Base-by-base conservation (phyloP, 2,888 invertebrate species). In the Rhamnusium bicolor region DNA sequence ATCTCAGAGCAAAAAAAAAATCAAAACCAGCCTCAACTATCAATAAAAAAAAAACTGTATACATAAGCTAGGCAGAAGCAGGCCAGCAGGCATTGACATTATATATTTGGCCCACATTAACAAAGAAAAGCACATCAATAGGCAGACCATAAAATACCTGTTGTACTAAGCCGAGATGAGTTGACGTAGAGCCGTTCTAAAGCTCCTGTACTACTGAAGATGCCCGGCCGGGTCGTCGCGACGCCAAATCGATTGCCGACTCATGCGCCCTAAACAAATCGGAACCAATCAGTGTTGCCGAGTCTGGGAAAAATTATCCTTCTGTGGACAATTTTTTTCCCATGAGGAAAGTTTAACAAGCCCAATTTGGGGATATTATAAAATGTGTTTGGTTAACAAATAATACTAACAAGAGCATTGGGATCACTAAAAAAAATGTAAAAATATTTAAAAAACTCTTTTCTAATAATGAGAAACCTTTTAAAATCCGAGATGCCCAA, bases 171-270 rank as follows among this genome's bases (percentile, higher is more conserved):
- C 90, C 89, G 12, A 90, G 66, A 56, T 32, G 60, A 24, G 40
- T 40, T 58, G 24, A 69, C 69, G 67, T 67, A 29, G 67, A 67
- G 67, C 67, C 56, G 46, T 67, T 67, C 67, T 40, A 89, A 0
- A 85, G 90, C 80, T 86, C 89, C 8, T 88, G 88, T 6, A 89
- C 89, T 0, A 89, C 89, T 86, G 90, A 90, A 76, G 77, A 78
- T 75, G 70, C 81, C 79, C 71, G 89, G 90, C 84, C 89, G 90
- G 6, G 90, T 79, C 87, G 91, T 76, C 86, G 91, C 83, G 91
- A 90, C 84, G 91, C 90, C 49, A 86, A 90, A 87, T 87, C 87
- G 87, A 87, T 87, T 49, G 90, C 89, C 51, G 90, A 90, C 66
- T 90, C 91, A 2, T 90, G 91, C 85, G 87, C 85, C 65, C 32